Evolutionary conservation across 1,140 invertebrate genomes (phyloP).

Genomic region (Atta texana): DNA sequence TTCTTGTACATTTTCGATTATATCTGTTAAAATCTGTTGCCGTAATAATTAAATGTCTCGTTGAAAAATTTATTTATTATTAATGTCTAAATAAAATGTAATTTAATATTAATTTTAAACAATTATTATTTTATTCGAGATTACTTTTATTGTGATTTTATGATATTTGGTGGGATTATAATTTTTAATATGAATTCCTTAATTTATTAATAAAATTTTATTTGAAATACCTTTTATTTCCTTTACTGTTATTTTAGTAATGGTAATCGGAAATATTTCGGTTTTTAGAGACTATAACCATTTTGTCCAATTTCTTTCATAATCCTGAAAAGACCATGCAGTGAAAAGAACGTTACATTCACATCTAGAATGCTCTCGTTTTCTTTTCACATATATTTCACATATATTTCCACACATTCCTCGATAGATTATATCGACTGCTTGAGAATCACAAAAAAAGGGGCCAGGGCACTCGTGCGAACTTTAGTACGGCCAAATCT

Average conservation of each 20-base stretch:
- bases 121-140: constrained; percentile 2
- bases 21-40: background rate
- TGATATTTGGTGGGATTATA: background rate
- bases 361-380: constrained; percentile 42
- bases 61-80: background rate
- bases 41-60: background rate
- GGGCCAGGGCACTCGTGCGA: constrained; percentile 54
- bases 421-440: constrained; percentile 55
- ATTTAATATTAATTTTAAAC: background rate
- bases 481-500: constrained; percentile 60
- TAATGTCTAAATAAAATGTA: background rate
- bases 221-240: background rate
- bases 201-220: background rate
- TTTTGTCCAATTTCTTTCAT: constrained; percentile 48
- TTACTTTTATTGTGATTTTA: background rate
- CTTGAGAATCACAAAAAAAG: constrained; percentile 55
- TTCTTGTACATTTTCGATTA: too few relatives aligned
- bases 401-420: constrained; percentile 56
- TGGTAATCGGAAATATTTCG: constrained; percentile 12
- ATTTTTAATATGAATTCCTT: background rate
- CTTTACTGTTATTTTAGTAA: background rate
- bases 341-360: constrained; percentile 46
- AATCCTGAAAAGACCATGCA: constrained; percentile 40
- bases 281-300: background rate
- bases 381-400: constrained; percentile 64